Conservation (phyloP, 2,797 vertebrate species). For the Salmo trutta region DNA sequence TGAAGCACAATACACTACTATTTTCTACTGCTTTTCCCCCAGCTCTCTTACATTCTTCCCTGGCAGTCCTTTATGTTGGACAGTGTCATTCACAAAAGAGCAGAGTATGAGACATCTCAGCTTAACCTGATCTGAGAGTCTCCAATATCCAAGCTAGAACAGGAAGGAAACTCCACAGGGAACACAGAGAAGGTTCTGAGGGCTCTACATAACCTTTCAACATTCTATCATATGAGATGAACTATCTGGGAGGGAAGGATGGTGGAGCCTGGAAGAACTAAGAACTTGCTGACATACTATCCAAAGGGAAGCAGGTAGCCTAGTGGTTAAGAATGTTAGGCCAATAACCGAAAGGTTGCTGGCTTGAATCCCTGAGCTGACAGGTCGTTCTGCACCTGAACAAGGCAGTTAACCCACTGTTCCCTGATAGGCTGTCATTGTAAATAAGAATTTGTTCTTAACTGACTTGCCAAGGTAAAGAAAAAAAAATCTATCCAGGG, state of each 20-base stretch:
- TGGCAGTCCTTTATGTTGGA: slow-evolving; percentile 32
- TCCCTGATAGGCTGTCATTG: too few relatives aligned
- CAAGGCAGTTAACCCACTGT: too few relatives aligned
- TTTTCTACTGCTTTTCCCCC: slow-evolving; percentile 30
- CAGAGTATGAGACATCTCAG: slow-evolving; percentile 46
- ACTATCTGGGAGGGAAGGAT: neutral
- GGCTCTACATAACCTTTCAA: neutral
- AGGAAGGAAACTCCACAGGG: neutral
- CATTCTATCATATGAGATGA: neutral
- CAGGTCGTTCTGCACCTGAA: too few relatives aligned
- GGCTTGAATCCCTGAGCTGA: too few relatives aligned
- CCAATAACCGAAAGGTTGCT: too few relatives aligned
- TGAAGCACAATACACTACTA: slow-evolving; percentile 40
- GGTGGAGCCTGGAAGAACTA: neutral
- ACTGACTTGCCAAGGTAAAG: too few relatives aligned
- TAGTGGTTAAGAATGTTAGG: too few relatives aligned
- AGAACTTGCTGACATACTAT: too few relatives aligned
- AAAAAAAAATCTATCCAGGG: too few relatives aligned
- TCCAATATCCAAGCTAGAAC: slow-evolving; percentile 49
- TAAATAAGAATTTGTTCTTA: too few relatives aligned
- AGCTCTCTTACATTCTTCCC: neutral
- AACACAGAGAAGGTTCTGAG: neutral
- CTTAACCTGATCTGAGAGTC: slow-evolving; percentile 50
- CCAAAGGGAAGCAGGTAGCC: too few relatives aligned
- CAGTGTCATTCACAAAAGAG: slow-evolving; percentile 49